Conservation (phyloP, 2,113 vertebrate species). For the Halcyon senegalensis region DNA sequence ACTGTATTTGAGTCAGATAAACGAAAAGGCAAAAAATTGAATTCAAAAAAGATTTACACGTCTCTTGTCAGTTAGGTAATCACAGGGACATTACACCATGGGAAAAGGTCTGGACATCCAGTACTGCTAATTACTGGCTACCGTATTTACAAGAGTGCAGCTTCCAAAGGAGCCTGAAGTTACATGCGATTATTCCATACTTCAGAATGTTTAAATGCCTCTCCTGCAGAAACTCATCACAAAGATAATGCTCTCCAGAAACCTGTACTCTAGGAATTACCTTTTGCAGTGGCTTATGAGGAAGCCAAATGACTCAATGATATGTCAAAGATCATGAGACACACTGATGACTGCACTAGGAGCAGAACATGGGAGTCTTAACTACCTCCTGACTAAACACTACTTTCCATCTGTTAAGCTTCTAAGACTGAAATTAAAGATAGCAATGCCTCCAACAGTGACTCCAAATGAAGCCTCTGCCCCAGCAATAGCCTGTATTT, state of each 20-base stretch:
- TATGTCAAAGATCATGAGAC: not conserved
- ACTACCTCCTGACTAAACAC: not conserved
- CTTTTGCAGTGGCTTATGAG: not conserved
- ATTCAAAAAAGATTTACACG: not conserved
- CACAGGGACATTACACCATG: not conserved
- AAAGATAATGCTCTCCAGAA: not conserved
- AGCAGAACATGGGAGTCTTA: not conserved
- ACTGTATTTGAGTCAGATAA: not conserved
- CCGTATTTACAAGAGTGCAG: not conserved
- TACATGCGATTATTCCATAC: not conserved
- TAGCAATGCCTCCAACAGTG: fast-evolving
- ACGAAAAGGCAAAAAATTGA: not conserved
- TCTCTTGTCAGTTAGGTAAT: not conserved
- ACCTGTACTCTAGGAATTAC: fast-evolving
- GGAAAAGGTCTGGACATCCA: not conserved
- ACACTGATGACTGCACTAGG: fast-evolving
- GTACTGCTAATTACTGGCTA: not conserved
- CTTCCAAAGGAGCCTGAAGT: not conserved
- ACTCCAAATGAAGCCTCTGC: not conserved
- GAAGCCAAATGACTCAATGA: not conserved
- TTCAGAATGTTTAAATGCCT: not conserved
- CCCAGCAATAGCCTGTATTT: not conserved
- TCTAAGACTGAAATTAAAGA: not conserved
- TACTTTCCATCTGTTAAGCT: not conserved
- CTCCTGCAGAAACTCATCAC: not conserved